Evolutionary conservation across 2,113 vertebrate genomes (phyloP).

Genomic region (Neoarius graeffei): DNA sequence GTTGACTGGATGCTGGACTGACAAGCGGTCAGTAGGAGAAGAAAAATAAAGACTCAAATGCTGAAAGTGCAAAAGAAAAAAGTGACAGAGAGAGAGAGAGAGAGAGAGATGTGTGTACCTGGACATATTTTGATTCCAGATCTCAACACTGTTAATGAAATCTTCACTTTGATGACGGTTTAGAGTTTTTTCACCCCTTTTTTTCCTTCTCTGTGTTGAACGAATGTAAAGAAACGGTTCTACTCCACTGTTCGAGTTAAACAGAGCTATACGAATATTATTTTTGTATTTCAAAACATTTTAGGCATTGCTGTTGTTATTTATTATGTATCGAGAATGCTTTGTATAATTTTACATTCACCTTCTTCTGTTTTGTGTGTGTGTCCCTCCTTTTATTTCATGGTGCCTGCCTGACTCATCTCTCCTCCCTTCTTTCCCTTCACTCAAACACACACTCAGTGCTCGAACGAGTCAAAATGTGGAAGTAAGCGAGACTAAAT

Average conservation of each 20-base stretch:
- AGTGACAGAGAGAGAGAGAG: slow-evolving; percentile 25
- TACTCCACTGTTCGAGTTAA: slow-evolving; percentile 22
- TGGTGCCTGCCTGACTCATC: not conserved
- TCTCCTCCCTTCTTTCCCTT: not conserved
- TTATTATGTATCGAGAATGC: not conserved
- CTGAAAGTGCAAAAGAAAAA: slow-evolving; percentile 33
- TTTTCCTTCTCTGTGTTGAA: slow-evolving; percentile 26
- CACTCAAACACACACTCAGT: not conserved
- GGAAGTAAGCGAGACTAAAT: not conserved
- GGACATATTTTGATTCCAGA: slow-evolving; percentile 23
- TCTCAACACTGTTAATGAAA: slow-evolving; percentile 23
- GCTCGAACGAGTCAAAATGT: not conserved
- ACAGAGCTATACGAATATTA: slow-evolving; percentile 22
- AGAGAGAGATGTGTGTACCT: not conserved
- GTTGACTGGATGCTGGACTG: slow-evolving; percentile 78
- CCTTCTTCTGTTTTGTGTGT: not conserved
- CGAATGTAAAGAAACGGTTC: slow-evolving; percentile 16
- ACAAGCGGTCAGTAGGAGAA: slow-evolving; percentile 73
- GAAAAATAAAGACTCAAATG: slow-evolving; percentile 45
- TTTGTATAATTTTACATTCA: slow-evolving; percentile 24
- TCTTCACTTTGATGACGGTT: slow-evolving; percentile 38
- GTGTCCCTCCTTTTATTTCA: not conserved
- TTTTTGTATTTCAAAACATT: slow-evolving; percentile 11
- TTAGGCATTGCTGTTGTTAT: not conserved
- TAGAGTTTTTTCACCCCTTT: slow-evolving; percentile 16